These are phyloP conservation scores for Pogonophryne albipinna DNA, from an alignment of 2,797 vertebrate species.

Conservation along the genomic window DNA sequence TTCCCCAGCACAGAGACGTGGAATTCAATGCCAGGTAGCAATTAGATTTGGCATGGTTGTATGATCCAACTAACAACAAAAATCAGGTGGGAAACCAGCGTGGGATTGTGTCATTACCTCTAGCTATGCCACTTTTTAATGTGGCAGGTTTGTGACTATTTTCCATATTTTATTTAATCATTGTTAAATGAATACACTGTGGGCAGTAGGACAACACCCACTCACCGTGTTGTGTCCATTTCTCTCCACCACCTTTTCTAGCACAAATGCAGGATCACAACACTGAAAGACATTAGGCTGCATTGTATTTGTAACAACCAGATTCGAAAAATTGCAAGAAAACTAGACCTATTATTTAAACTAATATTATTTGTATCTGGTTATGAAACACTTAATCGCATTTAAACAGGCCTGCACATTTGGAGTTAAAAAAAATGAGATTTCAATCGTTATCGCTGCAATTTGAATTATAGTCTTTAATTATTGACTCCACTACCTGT, in stretches of 20 bases:
- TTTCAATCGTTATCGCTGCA: background rate
- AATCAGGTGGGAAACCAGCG: background rate
- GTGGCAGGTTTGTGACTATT: background rate
- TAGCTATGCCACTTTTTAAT: background rate
- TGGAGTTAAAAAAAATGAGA: background rate
- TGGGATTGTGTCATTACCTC: background rate
- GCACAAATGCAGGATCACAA: slow-evolving; percentile 12
- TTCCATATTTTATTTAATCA: slow-evolving; percentile 3
- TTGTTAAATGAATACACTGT: slow-evolving; percentile 12
- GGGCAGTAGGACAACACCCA: background rate
- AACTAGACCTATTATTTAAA: background rate
- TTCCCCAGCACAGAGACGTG: background rate
- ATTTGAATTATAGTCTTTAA: background rate
- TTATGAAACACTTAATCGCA: background rate
- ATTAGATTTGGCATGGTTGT: background rate
- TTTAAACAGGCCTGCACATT: background rate
- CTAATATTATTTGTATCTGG: too few relatives aligned
- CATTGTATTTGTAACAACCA: background rate
- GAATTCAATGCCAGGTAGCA: background rate
- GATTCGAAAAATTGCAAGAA: slow-evolving; percentile 7
- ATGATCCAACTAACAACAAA: background rate
- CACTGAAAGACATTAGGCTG: background rate
- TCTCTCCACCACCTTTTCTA: background rate
- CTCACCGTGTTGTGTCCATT: background rate
- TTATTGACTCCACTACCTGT: background rate